These are phyloP conservation scores for Bubo blakistoni DNA, from an alignment of 2,113 vertebrate genomes.

Conservation along the genomic window DNA sequence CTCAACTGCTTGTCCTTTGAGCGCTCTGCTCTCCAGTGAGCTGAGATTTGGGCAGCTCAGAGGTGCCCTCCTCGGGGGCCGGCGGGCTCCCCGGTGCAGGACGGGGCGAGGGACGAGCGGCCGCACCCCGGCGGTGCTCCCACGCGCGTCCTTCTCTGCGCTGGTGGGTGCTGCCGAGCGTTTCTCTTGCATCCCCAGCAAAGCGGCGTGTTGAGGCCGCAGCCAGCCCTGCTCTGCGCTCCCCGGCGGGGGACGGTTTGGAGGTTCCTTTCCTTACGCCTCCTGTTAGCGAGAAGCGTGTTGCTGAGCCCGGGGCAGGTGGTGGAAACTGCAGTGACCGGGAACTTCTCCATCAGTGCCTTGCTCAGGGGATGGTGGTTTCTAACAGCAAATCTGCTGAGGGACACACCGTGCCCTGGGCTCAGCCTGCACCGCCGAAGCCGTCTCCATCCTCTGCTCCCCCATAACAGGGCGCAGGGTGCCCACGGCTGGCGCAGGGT, in stretches of 20 bases:
- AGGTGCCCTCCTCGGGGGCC: too few relatives aligned
- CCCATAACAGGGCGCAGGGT: not conserved
- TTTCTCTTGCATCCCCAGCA: not conserved
- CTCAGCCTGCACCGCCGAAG: not conserved
- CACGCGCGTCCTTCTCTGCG: not conserved
- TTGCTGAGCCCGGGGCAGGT: not conserved
- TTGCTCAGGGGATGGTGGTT: not conserved
- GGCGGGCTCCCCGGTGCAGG: not conserved
- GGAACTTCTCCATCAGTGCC: not conserved
- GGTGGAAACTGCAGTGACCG: not conserved
- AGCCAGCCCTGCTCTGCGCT: too few relatives aligned
- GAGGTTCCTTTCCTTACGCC: not conserved
- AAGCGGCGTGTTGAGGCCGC: too few relatives aligned
- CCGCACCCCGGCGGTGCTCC: not conserved
- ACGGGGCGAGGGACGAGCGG: not conserved
- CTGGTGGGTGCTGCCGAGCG: not conserved
- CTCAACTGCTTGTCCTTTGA: rapidly evolving
- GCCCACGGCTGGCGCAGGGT: not conserved
- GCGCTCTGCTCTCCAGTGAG: not conserved
- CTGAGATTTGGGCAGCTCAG: not conserved
- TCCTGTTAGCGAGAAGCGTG: too few relatives aligned
- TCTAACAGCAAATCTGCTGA: not conserved
- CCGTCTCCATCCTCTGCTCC: not conserved
- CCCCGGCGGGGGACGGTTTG: too few relatives aligned
- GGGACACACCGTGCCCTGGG: not conserved